A percentile compares a stretch with the other conserved stretches of the same genome.
Evolutionary conservation across 2,888 invertebrate genomes (phyloP).

Genomic region (Geotrupes spiniger): DNA sequence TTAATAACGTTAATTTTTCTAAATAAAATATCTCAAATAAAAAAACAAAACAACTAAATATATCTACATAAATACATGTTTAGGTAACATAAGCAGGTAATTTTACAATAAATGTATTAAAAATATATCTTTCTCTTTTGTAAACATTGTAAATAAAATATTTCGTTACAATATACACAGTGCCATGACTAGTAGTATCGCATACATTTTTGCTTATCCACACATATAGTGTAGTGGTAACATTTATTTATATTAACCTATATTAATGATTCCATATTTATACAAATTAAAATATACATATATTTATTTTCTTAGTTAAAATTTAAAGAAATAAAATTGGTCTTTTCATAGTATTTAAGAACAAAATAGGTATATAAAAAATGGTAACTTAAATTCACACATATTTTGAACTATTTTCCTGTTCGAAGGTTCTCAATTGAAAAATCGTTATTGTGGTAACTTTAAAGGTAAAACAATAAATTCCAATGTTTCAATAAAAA

Average conservation of each 20-base stretch:
- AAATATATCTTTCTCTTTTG: constrained; percentile 35
- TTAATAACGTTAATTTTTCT: constrained; percentile 7
- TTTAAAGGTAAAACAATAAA: too few relatives aligned
- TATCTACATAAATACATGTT: constrained; percentile 15
- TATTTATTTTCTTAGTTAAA: constrained; percentile 8
- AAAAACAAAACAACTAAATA: constrained; percentile 9
- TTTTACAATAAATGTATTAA: constrained; percentile 38
- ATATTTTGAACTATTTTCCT: too few relatives aligned
- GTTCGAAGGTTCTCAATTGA: not conserved
- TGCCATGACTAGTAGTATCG: constrained; percentile 50
- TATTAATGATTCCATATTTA: constrained; percentile 16
- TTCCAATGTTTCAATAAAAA: not conserved
- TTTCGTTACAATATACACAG: constrained; percentile 39
- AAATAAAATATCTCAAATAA: not conserved
- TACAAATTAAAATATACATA: constrained; percentile 1
- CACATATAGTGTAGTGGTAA: constrained; percentile 45
- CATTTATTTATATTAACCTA: constrained; percentile 30
- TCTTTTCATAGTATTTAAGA: constrained; percentile 3
- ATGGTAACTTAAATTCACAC: too few relatives aligned
- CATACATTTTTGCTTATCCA: constrained; percentile 34
- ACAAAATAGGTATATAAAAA: not conserved
- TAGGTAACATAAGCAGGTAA: constrained; percentile 34
- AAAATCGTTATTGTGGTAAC: too few relatives aligned
- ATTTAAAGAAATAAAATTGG: not conserved
- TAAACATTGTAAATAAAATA: constrained; percentile 42